Percentiles rank a stretch among this genome's conserved stretches.
phyloP scores from a whole-genome alignment of 1,140 invertebrate species.

The Harlomillsia oculata region DNA sequence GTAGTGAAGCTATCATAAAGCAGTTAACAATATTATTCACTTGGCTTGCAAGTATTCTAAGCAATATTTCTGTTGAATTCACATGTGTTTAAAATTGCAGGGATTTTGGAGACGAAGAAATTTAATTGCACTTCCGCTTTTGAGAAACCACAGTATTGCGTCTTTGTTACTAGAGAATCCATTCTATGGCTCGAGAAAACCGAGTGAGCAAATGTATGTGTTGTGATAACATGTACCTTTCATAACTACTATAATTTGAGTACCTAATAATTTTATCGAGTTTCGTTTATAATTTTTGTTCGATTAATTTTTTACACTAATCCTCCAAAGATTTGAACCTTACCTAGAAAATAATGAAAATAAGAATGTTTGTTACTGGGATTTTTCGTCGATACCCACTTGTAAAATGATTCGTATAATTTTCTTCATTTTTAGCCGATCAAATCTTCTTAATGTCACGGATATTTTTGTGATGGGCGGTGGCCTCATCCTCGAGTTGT shows the following conservation, averaged over 20 bases:
- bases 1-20: not conserved
- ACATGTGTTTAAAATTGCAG: too few relatives aligned
- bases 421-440: conserved; percentile 72
- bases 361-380: too few relatives aligned
- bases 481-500: conserved; percentile 83
- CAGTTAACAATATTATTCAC: too few relatives aligned
- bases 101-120: conserved; percentile 82
- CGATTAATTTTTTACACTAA: too few relatives aligned
- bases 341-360: too few relatives aligned
- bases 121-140: conserved; percentile 78
- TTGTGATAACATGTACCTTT: conserved; percentile 6
- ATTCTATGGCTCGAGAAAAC: conserved; percentile 89
- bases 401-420: too few relatives aligned
- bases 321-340: too few relatives aligned
- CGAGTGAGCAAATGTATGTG: conserved; percentile 79
- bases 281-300: too few relatives aligned
- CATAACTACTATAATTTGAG: conserved; percentile 9
- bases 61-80: conserved; percentile 22
- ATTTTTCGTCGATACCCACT: too few relatives aligned
- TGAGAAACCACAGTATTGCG: conserved; percentile 81
- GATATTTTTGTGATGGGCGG: conserved; percentile 99
- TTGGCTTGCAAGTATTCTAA: conserved; percentile 1
- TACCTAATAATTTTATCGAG: conserved; percentile 34
- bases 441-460: conserved; percentile 85
- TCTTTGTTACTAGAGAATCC: conserved; percentile 96